Conservation (phyloP, 2,888 invertebrate genomes). For the Venusia cambrica region DNA sequence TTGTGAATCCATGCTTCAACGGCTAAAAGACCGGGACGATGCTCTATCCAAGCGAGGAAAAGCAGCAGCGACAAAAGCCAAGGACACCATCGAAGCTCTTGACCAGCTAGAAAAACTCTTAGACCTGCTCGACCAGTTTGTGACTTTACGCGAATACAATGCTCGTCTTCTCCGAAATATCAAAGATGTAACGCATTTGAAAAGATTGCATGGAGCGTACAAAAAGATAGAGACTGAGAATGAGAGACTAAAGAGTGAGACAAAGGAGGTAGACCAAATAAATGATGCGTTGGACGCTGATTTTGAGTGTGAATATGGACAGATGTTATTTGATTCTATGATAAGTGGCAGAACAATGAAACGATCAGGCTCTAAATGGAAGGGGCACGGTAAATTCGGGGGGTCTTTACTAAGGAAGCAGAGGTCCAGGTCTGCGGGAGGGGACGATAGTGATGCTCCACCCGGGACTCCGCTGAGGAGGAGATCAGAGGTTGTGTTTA, state of each 20-base stretch:
- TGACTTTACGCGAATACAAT: constrained; percentile 87
- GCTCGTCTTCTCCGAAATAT: constrained; percentile 84
- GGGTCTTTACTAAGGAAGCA: constrained; percentile 80
- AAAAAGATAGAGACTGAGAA: constrained; percentile 71
- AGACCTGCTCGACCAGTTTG: constrained; percentile 87
- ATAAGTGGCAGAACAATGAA: constrained; percentile 79
- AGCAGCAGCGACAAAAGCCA: constrained; percentile 77
- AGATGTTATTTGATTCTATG: constrained; percentile 84
- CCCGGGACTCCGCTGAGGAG: constrained; percentile 62
- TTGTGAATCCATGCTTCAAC: constrained; percentile 66
- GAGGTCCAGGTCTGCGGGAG: constrained; percentile 85
- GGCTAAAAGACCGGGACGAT: constrained; percentile 61
- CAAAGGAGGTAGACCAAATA: constrained; percentile 59
- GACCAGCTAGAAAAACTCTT: constrained; percentile 91
- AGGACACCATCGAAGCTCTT: constrained; percentile 84
- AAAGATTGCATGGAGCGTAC: constrained; percentile 83
- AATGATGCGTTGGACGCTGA: constrained; percentile 79
- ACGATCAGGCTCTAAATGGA: constrained; percentile 75
- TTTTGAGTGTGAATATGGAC: constrained; percentile 82
- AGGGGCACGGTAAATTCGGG: constrained; percentile 64
- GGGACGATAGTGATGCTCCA: constrained; percentile 78
- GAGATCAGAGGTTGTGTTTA: constrained; percentile 63
- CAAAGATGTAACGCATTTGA: constrained; percentile 86
- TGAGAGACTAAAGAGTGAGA: constrained; percentile 56
- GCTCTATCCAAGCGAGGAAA: constrained; percentile 76